Percentiles rank a stretch among this genome's conserved stretches.
phyloP scores from a whole-genome alignment of 2,797 vertebrate species.

The Benthosema pterotum region DNA sequence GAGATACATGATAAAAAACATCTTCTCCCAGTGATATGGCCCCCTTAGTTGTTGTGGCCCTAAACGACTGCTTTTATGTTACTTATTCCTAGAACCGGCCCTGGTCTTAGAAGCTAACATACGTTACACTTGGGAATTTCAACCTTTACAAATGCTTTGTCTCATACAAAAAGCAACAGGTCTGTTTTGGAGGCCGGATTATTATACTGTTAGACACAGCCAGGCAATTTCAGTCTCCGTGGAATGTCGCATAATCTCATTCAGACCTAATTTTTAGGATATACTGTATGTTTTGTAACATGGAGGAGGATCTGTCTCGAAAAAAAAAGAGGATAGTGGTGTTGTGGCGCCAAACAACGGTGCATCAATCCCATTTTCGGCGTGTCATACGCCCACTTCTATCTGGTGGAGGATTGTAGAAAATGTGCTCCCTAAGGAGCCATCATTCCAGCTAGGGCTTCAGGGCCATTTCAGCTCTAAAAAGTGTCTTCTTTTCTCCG shows the following conservation, averaged over 20 bases:
- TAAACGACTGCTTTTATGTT: no score
- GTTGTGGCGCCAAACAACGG: slow-evolving; percentile 13
- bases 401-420: slow-evolving; percentile 9
- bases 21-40: no score
- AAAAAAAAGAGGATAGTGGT: no score
- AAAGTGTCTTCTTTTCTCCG: slow-evolving; percentile 30
- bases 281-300: background rate
- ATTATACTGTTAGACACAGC: background rate
- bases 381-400: slow-evolving; percentile 20
- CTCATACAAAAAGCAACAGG: background rate
- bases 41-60: no score
- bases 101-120: slow-evolving; percentile 13
- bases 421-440: slow-evolving; percentile 24
- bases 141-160: no score
- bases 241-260: slow-evolving; percentile 3
- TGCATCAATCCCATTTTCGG: slow-evolving; percentile 14
- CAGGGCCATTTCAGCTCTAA: slow-evolving; percentile 42
- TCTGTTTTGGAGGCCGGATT: background rate
- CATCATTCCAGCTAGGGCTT: slow-evolving; percentile 28
- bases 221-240: background rate
- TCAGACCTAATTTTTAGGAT: slow-evolving; percentile 1
- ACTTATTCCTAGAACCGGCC: no score
- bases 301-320: background rate
- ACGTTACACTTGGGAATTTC: no score
- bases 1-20: no score